Evolutionary conservation across 2,113 vertebrate species (phyloP), one percentile per base, ranked within the genome.

Genomic region (Chlorodrepanis virens): DNA sequence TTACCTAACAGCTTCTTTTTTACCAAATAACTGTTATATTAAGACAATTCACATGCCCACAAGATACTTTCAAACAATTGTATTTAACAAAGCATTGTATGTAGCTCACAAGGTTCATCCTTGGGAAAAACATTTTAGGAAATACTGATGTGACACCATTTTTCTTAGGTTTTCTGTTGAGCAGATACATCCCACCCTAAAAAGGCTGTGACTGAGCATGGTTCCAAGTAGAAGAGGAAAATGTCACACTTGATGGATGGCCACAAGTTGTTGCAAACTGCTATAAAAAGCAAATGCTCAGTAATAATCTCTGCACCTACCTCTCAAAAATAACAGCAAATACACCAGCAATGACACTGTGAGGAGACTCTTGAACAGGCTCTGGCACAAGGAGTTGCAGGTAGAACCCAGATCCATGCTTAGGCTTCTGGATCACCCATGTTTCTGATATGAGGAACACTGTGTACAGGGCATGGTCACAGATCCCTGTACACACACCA

Each of bases 371-470:
- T 31, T 4, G 4, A 76, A 52, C 72, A 90, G 28, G 5, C 42
- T 44, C 37, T 53, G n/a, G 29, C 33, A 28, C 20, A 21, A 27
- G 19, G 18, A 75, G 71, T 6, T 40, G 22, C 82, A 64, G 35
- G 33, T 2, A 59, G 31, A 69, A n/a, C 28, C 24, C 12, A 49
- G 8, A 31, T 27, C 13, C 5, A 4, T 9, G 8, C 47, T 63
- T 2, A 33, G 10, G 33, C 52, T 42, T 24, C 52, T 22, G 10
- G 54, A n/a, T 6, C 68, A 52, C 14, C 24, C 10, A 1, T 1
- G 10, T 28, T 68, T 50, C 64, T 33, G 47, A 31, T 25, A 11
- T 0, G 0, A 33, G 19, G 6, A 12, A 37, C 5, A 2, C 2
- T 5, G 22, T 19, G 19, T 64, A 20, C 3, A 29, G 9, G 19